These are phyloP conservation scores for Geopemphigus sp. DNA, from an alignment of 1,140 invertebrate species.

Conservation along the genomic window DNA sequence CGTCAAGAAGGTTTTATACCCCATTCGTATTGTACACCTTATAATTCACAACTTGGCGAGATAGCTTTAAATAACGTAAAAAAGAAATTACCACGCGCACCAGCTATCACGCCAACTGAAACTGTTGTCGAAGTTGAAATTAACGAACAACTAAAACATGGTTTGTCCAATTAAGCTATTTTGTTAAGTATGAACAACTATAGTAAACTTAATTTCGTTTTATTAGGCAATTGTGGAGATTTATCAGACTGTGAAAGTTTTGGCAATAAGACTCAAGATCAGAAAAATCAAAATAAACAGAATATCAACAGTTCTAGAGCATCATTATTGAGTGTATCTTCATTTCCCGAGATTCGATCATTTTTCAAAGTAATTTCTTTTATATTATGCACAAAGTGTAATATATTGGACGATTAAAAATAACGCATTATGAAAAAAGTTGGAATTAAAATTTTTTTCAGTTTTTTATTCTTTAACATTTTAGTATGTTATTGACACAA, in stretches of 20 bases:
- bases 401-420: no score
- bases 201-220: not conserved
- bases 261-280: slow-evolving; percentile 61
- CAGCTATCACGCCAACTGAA: slow-evolving; percentile 52
- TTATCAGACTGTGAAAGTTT: slow-evolving; percentile 67
- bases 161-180: slow-evolving; percentile 49
- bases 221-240: slow-evolving; percentile 55
- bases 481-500: no score
- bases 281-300: slow-evolving; percentile 57
- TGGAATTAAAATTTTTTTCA: no score
- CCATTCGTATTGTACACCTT: slow-evolving; percentile 87
- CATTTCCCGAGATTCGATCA: slow-evolving; percentile 72
- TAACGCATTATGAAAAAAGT: no score
- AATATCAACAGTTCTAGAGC: slow-evolving; percentile 61
- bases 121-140: slow-evolving; percentile 53
- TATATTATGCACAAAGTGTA: no score
- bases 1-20: slow-evolving; percentile 91
- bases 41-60: slow-evolving; percentile 72
- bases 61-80: slow-evolving; percentile 70
- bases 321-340: slow-evolving; percentile 62
- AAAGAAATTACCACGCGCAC: slow-evolving; percentile 78
- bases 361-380: slow-evolving; percentile 72
- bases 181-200: not conserved
- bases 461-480: no score
- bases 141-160: slow-evolving; percentile 52